Conservation (phyloP, 35 echinoderm and acorn worm species). For the Hemicentrotus pulcherrimus region DNA sequence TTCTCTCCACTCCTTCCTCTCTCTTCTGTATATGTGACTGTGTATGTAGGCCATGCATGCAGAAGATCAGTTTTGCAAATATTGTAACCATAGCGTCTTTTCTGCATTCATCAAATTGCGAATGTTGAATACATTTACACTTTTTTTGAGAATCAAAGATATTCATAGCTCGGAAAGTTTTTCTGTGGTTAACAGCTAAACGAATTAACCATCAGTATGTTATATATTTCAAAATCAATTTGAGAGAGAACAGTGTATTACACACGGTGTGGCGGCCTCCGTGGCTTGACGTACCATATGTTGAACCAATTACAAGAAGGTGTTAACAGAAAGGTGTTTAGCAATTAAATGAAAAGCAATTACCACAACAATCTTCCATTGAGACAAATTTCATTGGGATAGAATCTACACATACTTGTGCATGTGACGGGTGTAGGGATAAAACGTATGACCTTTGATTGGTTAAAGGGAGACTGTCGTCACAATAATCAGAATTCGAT, state of each 20-base stretch:
- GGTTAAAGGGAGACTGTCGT: slow-evolving; percentile 7
- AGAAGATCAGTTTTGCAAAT: too few species aligned
- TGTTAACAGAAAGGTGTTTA: slow-evolving; percentile 2
- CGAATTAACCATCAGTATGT: background rate
- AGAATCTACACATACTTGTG: background rate
- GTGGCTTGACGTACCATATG: background rate
- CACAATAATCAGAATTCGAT: background rate
- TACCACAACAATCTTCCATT: slow-evolving; percentile 17
- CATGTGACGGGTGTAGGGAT: background rate
- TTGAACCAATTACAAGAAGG: background rate
- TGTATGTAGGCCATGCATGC: too few species aligned
- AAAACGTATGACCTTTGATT: background rate
- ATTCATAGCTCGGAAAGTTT: background rate
- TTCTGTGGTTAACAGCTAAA: background rate
- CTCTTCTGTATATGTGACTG: too few species aligned
- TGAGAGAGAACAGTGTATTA: background rate
- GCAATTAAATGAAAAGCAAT: slow-evolving; percentile 4
- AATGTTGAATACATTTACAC: background rate
- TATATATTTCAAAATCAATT: background rate
- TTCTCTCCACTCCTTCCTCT: too few species aligned
- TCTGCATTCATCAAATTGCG: background rate
- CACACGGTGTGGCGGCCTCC: background rate
- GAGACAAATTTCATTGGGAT: slow-evolving; percentile 2
- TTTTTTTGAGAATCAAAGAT: background rate
- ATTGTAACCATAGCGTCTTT: too few species aligned